A percentile compares a stretch with the other conserved stretches of the same genome.
phyloP scores from a whole-genome alignment of 2,797 vertebrate genomes.

The Pristis pectinata region DNA sequence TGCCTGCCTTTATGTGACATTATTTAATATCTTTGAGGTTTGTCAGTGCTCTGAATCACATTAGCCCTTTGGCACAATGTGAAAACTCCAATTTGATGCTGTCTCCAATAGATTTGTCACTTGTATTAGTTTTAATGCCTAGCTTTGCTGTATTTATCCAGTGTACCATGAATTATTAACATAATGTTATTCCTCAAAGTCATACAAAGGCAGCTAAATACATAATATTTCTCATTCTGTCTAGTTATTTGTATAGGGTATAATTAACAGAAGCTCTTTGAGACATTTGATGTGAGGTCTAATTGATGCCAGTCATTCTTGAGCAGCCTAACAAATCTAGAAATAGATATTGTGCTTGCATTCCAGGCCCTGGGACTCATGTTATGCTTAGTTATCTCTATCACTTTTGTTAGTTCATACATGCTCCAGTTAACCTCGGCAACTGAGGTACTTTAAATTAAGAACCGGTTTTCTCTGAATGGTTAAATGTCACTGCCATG shows the following conservation, averaged over 20 bases:
- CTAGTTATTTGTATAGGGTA: background rate
- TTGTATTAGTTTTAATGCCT: constrained; percentile 44
- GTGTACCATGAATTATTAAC: constrained; percentile 47
- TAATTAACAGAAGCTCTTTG: background rate
- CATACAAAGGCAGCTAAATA: constrained; percentile 41
- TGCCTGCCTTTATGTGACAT: constrained; percentile 42
- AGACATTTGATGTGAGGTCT: background rate
- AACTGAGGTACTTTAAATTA: background rate
- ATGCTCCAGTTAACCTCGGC: background rate
- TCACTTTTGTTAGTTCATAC: background rate
- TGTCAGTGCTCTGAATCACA: constrained; percentile 41
- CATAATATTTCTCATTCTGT: background rate
- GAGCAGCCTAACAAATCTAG: background rate
- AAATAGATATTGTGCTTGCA: background rate
- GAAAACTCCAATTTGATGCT: constrained; percentile 39
- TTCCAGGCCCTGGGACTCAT: background rate
- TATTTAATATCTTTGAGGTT: constrained; percentile 42
- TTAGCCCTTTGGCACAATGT: constrained; percentile 44
- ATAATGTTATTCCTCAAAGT: constrained; percentile 49
- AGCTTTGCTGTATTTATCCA: constrained; percentile 39
- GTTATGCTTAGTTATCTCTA: background rate
- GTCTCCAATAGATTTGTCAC: constrained; percentile 43
- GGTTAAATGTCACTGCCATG: background rate
- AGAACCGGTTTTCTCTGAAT: background rate
- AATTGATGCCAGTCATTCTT: constrained; percentile 3